These are phyloP conservation scores for Apteryx owenii DNA, from an alignment of 2,113 vertebrate species.

Conservation along the genomic window DNA sequence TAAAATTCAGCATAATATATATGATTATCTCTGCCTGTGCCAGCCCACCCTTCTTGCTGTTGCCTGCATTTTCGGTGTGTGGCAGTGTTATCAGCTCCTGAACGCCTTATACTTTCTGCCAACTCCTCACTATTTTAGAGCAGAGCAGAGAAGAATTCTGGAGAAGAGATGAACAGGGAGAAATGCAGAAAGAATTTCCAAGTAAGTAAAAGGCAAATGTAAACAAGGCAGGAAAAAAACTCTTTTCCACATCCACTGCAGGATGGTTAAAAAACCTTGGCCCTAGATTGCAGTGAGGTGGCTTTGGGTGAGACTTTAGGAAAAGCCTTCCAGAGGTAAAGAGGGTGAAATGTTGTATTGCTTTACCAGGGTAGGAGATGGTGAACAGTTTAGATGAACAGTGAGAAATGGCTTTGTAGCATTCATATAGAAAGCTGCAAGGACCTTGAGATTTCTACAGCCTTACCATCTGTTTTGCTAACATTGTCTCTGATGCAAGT, in stretches of 20 bases:
- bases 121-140: not conserved
- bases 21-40: not conserved
- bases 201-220: not conserved
- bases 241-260: not conserved
- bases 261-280: not conserved
- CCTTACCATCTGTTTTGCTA: not conserved
- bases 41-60: not conserved
- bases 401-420: not conserved
- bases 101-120: not conserved
- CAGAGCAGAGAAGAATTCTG: not conserved
- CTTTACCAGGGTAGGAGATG: not conserved
- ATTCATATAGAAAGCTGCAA: not conserved
- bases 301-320: not conserved
- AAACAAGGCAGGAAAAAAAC: not conserved
- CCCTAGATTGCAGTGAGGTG: not conserved
- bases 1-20: not conserved
- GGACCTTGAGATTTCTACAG: not conserved
- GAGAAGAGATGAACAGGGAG: not conserved
- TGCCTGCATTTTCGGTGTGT: not conserved
- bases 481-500: not conserved
- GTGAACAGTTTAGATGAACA: not conserved
- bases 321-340: not conserved
- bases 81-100: not conserved
- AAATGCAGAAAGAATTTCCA: not conserved
- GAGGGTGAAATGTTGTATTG: not conserved